phyloP scores from a whole-genome alignment of 2,888 invertebrate species.

The Philereme transversata region DNA sequence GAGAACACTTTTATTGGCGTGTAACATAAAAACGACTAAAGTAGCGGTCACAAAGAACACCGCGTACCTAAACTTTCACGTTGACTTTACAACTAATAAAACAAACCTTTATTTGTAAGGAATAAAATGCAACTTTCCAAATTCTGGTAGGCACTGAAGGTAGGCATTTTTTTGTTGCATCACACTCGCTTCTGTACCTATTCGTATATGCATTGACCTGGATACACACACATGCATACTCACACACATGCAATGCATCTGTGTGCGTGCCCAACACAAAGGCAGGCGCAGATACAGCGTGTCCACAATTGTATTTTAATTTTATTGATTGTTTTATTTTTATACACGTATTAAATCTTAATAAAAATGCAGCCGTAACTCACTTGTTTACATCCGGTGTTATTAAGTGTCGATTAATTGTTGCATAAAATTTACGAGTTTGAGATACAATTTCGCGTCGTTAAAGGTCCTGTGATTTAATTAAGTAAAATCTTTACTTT shows the following conservation, averaged over 20 bases:
- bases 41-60: conserved; percentile 14
- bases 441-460: conserved; percentile 35
- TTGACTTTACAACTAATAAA: conserved; percentile 39
- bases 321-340: conserved; percentile 44
- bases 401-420: conserved; percentile 34
- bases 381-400: conserved; percentile 43
- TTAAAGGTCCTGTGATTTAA: conserved; percentile 27
- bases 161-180: conserved; percentile 61
- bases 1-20: conserved; percentile 13
- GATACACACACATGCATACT: conserved; percentile 58
- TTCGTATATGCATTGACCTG: conserved; percentile 68
- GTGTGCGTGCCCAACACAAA: conserved; percentile 56
- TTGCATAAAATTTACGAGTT: conserved; percentile 38
- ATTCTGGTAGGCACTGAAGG: conserved; percentile 31
- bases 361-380: conserved; percentile 43
- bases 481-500: too few species aligned
- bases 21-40: conserved; percentile 18
- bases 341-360: conserved; percentile 43
- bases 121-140: conserved; percentile 59
- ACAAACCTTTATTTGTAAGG: conserved; percentile 39
- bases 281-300: conserved; percentile 59
- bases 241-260: conserved; percentile 42
- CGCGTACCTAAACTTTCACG: conserved; percentile 36
- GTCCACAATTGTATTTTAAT: conserved; percentile 46
- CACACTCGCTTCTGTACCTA: conserved; percentile 44